Percentiles rank a stretch among this genome's conserved stretches.
Evolutionary conservation across 2,888 invertebrate species (phyloP).

Genomic region (Eledona agricola): DNA sequence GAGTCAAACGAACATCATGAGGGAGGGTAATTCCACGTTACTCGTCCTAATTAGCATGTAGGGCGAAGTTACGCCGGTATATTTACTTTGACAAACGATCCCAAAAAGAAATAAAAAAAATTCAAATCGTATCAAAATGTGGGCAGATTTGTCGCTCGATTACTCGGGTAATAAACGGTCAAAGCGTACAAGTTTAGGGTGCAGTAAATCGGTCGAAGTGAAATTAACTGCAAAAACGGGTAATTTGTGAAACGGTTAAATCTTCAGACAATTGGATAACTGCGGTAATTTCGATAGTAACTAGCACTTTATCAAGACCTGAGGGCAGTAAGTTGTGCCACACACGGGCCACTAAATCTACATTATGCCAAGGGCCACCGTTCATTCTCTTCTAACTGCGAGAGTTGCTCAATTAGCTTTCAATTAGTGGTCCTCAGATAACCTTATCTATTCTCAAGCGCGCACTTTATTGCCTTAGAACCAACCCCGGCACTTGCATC

Average conservation of each 20-base stretch:
- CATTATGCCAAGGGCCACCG: conserved; percentile 56
- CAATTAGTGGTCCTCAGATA: conserved; percentile 61
- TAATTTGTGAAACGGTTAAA: conserved; percentile 57
- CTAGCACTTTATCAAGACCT: conserved; percentile 60
- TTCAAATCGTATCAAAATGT: too few species aligned
- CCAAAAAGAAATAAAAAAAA: not conserved
- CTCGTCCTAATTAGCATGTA: conserved; percentile 13
- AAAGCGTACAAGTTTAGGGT: conserved; percentile 49
- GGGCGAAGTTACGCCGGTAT: conserved; percentile 14
- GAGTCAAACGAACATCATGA: conserved; percentile 17
- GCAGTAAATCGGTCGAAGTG: conserved; percentile 53
- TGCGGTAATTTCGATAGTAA: conserved; percentile 53
- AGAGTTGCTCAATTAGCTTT: conserved; percentile 63
- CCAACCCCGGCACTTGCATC: conserved; percentile 33
- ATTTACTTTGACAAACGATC: conserved; percentile 7
- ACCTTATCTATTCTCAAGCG: conserved; percentile 60
- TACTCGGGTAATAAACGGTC: conserved; percentile 37
- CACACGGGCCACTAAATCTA: conserved; percentile 58
- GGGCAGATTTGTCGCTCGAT: too few species aligned
- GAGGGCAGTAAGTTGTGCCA: conserved; percentile 57
- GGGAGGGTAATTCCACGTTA: conserved; percentile 4
- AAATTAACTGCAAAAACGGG: conserved; percentile 56
- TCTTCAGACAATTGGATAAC: conserved; percentile 58
- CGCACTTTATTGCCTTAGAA: conserved; percentile 51
- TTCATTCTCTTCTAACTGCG: conserved; percentile 60